Base-by-base conservation (phyloP, 2,888 invertebrate species). In the Schrankia costaestrigalis region DNA sequence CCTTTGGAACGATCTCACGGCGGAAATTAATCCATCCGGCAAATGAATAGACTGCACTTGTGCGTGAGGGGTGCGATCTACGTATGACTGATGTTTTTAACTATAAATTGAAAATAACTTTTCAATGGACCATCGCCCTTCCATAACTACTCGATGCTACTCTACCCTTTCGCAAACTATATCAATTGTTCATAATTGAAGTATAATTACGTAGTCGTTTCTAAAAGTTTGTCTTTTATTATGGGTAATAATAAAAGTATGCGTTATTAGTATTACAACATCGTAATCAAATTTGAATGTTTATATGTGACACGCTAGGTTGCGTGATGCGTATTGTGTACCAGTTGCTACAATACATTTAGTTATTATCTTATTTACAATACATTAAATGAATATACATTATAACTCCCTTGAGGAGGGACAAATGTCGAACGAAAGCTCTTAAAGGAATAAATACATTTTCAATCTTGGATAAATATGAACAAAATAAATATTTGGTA, bases 11-110 rank as follows among this genome's bases (percentile, higher is more conserved):
- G 79, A 83, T 85, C 83, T 81, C 83, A 76, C 75, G 72, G 71
- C 82, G 86, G 86, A 86, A 84, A 86, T 86, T 78, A 86, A 83
- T 78, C 75, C 78, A 80, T 86, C 83, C 82, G 82, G 75, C 74
- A 81, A 85, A 85, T 84, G 83, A 86, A 84, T 84, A 78, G 78
- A 72, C 79, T 82, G 78, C 83, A 82, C 78, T 83, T 82, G 77
- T 78, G 78, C 78, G 82, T 78, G 67, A 67, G 73, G 46, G 81
- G 69, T 60, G 63, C 58, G 63, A 64, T 61, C 63, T 54, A 67
- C 50, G 54, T 64, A 62, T 74, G 68, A 74, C 60, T 61, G 69
- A 63, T 71, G 66, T 52, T 65, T 78, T 68, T 41, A 51, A 61
- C 47, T 60, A 57, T 54, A 44, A 56, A 56, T 48, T 54, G 42